These are phyloP conservation scores for Mungos mungo DNA, from an alignment of 2,113 vertebrate genomes.

Conservation along the genomic window DNA sequence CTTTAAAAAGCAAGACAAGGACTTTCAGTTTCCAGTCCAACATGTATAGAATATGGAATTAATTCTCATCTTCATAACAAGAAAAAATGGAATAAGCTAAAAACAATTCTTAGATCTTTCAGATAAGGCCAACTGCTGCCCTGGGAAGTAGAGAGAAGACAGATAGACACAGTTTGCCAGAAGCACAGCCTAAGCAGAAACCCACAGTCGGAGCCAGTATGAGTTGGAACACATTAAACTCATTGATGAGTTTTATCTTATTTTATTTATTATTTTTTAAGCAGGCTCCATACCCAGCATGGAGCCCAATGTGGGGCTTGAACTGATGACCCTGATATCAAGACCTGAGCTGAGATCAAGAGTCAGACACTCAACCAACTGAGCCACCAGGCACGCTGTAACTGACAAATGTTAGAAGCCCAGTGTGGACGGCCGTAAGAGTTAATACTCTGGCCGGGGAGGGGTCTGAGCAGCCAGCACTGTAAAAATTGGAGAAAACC, in stretches of 20 bases:
- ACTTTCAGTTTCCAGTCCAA: neutral
- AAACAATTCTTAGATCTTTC: neutral
- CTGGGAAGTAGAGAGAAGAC: neutral
- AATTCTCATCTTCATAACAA: neutral
- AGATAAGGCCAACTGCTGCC: neutral
- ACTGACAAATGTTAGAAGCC: neutral
- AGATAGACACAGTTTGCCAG: neutral
- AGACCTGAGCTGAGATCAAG: too few relatives aligned
- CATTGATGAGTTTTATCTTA: neutral
- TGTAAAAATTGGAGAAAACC: neutral
- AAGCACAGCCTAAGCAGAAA: neutral
- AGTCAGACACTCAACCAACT: too few relatives aligned
- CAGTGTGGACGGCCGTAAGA: neutral
- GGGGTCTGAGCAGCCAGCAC: neutral
- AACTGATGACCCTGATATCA: too few relatives aligned
- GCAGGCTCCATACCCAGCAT: too few relatives aligned
- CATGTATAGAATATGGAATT: too few relatives aligned
- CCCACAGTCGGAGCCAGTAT: neutral
- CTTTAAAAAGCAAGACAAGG: slow-evolving; percentile 47
- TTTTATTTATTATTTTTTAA: too few relatives aligned
- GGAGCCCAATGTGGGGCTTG: too few relatives aligned
- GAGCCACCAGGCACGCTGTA: too few relatives aligned
- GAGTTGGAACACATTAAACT: neutral
- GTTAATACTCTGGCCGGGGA: neutral
- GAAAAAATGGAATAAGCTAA: neutral